Conservation (phyloP, 2,113 vertebrate genomes). For the Meles meles region DNA sequence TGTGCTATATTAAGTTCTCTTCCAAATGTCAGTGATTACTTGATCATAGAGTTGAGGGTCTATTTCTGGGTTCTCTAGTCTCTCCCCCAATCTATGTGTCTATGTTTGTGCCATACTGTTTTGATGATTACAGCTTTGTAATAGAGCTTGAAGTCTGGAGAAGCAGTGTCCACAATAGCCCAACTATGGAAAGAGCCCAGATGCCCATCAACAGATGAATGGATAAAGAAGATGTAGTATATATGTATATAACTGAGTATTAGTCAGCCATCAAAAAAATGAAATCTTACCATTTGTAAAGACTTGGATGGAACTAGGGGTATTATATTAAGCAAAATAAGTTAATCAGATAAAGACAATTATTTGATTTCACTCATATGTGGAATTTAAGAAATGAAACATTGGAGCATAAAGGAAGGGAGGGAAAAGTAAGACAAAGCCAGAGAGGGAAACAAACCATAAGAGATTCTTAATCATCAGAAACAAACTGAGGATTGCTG, state of each 20-base stretch:
- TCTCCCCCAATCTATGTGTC: not conserved
- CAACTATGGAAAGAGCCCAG: not conserved
- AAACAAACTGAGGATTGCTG: not conserved
- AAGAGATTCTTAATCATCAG: not conserved
- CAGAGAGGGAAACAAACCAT: not conserved
- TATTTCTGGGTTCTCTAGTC: not conserved
- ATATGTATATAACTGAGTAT: not conserved
- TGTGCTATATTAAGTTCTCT: not conserved
- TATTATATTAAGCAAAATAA: not conserved
- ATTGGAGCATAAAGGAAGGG: not conserved
- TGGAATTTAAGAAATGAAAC: not conserved
- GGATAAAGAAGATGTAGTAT: not conserved
- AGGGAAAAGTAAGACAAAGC: not conserved
- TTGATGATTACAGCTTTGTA: not conserved
- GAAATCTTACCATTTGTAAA: not conserved
- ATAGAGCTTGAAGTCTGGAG: not conserved
- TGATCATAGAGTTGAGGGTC: not conserved
- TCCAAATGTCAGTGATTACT: not conserved
- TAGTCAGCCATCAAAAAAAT: not conserved
- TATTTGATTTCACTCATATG: not conserved
- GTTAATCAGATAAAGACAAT: no score
- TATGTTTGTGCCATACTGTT: not conserved
- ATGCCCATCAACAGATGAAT: not conserved
- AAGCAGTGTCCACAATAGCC: not conserved
- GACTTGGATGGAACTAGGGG: not conserved